A percentile compares a stretch with the other conserved stretches of the same genome.
Conservation (phyloP, 2,888 invertebrate species). For the Clunio marinus region DNA sequence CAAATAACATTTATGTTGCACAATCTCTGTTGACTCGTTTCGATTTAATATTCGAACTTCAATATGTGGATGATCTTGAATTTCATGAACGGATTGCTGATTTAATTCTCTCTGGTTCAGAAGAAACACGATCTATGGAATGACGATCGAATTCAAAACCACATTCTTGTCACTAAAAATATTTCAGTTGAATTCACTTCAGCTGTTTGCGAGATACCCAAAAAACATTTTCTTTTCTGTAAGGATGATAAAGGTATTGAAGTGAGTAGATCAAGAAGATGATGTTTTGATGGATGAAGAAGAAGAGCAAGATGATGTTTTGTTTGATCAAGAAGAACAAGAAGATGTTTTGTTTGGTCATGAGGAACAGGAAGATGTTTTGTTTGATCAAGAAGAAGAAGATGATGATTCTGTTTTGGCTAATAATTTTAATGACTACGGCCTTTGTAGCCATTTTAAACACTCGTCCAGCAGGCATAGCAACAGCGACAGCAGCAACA, state of each 20-base stretch:
- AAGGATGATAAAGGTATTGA: slow-evolving; percentile 63
- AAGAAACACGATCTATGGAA: slow-evolving; percentile 49
- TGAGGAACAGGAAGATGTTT: too few species aligned
- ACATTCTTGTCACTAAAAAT: slow-evolving; percentile 69
- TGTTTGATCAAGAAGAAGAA: too few species aligned
- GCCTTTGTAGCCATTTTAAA: too few species aligned
- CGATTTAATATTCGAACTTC: slow-evolving; percentile 75
- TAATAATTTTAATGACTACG: too few species aligned
- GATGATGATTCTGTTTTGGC: too few species aligned
- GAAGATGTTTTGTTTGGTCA: too few species aligned
- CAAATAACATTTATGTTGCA: slow-evolving; percentile 68
- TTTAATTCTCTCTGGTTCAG: slow-evolving; percentile 54
- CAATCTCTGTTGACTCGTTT: slow-evolving; percentile 80
- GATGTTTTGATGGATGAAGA: too few species aligned
- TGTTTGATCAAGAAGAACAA: too few species aligned
- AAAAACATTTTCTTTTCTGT: slow-evolving; percentile 71
- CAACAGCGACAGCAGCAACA: too few species aligned
- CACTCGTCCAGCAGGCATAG: too few species aligned
- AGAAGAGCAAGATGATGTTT: too few species aligned
- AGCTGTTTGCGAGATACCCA: slow-evolving; percentile 66
- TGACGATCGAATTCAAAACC: slow-evolving; percentile 61
- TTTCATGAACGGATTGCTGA: slow-evolving; percentile 71
- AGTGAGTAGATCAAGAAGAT: slow-evolving; percentile 76
- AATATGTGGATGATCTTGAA: slow-evolving; percentile 68
- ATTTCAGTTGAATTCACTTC: slow-evolving; percentile 63